Evolutionary conservation across 2,888 invertebrate genomes (phyloP), one percentile per base, ranked within the genome.

Genomic region (Bellardia pandia): DNA sequence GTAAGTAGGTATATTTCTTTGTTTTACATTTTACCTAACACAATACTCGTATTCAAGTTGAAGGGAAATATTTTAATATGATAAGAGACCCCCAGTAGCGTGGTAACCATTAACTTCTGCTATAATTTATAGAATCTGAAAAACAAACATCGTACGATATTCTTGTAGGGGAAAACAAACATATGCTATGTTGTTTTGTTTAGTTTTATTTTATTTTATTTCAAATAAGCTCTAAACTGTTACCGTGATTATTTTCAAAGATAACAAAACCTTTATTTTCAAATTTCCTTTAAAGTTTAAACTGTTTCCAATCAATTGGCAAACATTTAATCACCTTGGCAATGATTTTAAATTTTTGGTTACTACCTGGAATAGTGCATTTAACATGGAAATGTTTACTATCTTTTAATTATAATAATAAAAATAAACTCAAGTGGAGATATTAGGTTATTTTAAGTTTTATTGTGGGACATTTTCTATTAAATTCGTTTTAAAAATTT

Each of bases 141-240:
- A 58, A 71, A 68, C 40, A 71, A 76, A 80, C 71, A 81, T 86
- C 71, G 58, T 81, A 71, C 72, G 77, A 81, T 58, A n/a, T 66
- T 80, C 13, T 60, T 58, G 23, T 62, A 23, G n/a, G 30, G 13
- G 13, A 60, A 60, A 37, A 62, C 7, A 2, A 37, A 69, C n/a
- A 8, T 45, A 45, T 11, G 37, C 6, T 30, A 11, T 64, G 11
- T 66, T 37, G 4, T 62, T 62, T n/a, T n/a, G n/a, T n/a, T n/a
- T n/a, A n/a, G n/a, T n/a, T n/a, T n/a, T n/a, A n/a, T n/a, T n/a
- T 45, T 16, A 7, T 56, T 56, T 16, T 58, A 3, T 58, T 58
- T 53, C 16, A 53, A 16, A 2, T 53, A 48, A 2, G 37, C 37
- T 13, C 45, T 45, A 45, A 53, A 53, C 6, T 53, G 16, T 53